These are phyloP conservation scores for Apodemus speciosus DNA, from an alignment of 2,113 vertebrate genomes.

Conservation along the genomic window DNA sequence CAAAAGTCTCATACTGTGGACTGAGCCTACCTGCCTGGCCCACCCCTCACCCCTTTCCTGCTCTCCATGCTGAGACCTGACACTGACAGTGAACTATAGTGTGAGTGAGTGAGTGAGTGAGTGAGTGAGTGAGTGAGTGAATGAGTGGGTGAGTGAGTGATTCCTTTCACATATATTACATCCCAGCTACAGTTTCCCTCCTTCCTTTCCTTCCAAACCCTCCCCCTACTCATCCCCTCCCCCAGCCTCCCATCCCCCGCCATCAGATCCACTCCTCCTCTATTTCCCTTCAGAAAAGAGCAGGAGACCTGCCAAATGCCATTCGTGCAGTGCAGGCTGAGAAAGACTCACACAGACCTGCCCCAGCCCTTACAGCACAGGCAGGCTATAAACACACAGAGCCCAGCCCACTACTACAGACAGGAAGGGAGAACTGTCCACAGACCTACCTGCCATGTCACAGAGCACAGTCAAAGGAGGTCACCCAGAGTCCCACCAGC, in stretches of 20 bases:
- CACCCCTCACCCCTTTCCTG: not conserved
- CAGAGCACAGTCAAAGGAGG: too few relatives aligned
- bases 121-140: not conserved
- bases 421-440: too few relatives aligned
- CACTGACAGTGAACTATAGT: not conserved
- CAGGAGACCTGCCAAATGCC: not conserved
- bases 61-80: not conserved
- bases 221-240: too few relatives aligned
- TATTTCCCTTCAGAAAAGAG: not conserved
- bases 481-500: too few relatives aligned
- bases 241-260: not conserved
- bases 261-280: not conserved
- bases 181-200: not conserved
- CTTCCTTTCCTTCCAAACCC: not conserved
- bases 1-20: not conserved
- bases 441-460: too few relatives aligned
- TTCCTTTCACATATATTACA: not conserved
- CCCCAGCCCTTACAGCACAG: too few relatives aligned
- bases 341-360: too few relatives aligned
- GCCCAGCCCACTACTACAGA: too few relatives aligned
- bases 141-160: not conserved
- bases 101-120: not conserved
- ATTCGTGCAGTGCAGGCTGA: too few relatives aligned
- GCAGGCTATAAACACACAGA: too few relatives aligned
- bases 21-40: not conserved